phyloP scores from a whole-genome alignment of 64 coral and sea anemone species.

The Cladopsammia gracilis region DNA sequence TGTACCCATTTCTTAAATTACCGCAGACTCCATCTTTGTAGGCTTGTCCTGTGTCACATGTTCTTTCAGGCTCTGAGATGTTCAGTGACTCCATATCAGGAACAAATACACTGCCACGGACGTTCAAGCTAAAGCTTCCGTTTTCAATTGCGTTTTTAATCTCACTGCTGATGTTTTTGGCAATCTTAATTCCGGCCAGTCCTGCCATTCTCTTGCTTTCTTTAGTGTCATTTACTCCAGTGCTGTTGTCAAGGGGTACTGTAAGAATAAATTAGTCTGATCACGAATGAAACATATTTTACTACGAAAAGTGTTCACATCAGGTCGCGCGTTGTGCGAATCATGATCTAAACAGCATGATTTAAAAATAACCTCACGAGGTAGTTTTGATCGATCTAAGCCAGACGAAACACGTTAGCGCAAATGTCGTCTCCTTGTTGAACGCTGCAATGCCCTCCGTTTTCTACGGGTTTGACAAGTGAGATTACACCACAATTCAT shows the following conservation, averaged over 20 bases:
- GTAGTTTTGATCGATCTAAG: too few species aligned
- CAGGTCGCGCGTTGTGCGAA: background rate
- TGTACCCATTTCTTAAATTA: constrained; percentile 9
- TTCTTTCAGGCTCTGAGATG: constrained; percentile 3
- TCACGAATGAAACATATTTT: too few species aligned
- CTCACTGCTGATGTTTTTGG: constrained; percentile 30
- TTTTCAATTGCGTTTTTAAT: constrained; percentile 30
- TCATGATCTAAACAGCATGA: too few species aligned
- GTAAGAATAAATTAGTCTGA: background rate
- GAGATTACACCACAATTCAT: too few species aligned
- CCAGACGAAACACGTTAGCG: too few species aligned
- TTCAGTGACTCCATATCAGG: constrained; percentile 19
- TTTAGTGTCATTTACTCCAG: constrained; percentile 17
- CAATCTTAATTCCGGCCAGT: background rate
- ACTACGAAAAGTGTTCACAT: too few species aligned
- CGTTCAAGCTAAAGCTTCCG: constrained; percentile 38
- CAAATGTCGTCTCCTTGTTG: too few species aligned
- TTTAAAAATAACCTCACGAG: too few species aligned
- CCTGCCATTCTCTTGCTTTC: background rate
- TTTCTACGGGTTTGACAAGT: too few species aligned
- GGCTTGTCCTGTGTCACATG: constrained; percentile 18
- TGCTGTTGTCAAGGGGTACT: background rate
- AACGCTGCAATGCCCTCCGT: too few species aligned
- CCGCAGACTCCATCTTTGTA: constrained; percentile 25
- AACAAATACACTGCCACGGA: constrained; percentile 12